phyloP scores from a whole-genome alignment of 2,113 vertebrate species.

The Aviceda subcristata region DNA sequence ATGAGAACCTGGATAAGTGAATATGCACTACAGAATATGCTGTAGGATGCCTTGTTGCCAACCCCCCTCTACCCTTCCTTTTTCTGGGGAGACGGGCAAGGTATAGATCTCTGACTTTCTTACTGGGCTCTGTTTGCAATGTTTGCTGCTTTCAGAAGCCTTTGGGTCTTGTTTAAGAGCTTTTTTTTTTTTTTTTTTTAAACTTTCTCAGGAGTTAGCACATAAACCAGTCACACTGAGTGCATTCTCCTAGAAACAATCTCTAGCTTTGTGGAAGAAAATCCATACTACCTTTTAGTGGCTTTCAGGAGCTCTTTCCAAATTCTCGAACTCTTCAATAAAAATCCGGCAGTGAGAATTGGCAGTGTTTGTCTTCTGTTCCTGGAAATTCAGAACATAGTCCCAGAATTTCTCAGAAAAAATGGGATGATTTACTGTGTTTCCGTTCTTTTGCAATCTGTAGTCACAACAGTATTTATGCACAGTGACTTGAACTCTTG shows the following conservation, averaged over 20 bases:
- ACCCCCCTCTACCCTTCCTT: not conserved
- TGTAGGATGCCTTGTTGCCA: not conserved
- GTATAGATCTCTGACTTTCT: not conserved
- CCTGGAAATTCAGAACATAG: slow-evolving; percentile 88
- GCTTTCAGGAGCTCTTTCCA: slow-evolving; percentile 50
- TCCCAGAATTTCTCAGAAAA: slow-evolving; percentile 93
- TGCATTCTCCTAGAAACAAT: slow-evolving; percentile 3
- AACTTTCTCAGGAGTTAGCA: not conserved
- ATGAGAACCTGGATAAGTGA: not conserved
- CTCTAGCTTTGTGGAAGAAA: slow-evolving; percentile 5
- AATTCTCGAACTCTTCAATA: slow-evolving; percentile 75
- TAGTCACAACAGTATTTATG: slow-evolving; percentile 66
- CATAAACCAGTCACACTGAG: not conserved
- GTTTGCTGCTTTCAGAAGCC: not conserved
- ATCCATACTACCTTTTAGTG: slow-evolving; percentile 16
- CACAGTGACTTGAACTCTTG: slow-evolving; percentile 55
- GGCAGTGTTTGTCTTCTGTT: slow-evolving; percentile 79
- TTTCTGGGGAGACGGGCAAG: not conserved
- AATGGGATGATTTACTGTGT: slow-evolving; percentile 83
- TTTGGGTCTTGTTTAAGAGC: not conserved
- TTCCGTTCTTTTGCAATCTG: slow-evolving; percentile 77
- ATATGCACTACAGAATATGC: not conserved
- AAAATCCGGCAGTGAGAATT: slow-evolving; percentile 78
- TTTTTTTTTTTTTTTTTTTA: not conserved
- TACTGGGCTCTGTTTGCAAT: not conserved